phyloP scores from a whole-genome alignment of 2,888 invertebrate genomes.

The Catocala fraxini region DNA sequence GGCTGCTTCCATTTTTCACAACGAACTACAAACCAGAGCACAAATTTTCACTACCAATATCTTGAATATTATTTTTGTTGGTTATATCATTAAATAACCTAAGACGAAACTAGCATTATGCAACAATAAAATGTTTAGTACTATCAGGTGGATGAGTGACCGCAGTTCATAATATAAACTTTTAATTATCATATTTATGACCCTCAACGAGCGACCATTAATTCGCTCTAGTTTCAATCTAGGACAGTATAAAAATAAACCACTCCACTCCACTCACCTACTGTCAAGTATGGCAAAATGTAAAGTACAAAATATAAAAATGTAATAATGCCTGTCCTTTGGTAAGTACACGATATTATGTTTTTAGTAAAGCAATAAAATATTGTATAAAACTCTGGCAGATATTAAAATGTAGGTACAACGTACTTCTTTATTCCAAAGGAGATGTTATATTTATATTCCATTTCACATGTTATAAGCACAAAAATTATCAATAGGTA shows the following conservation, averaged over 20 bases:
- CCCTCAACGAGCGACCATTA: background rate
- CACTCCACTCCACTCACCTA: background rate
- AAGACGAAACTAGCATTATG: no score
- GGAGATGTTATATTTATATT: background rate
- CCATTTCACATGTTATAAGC: background rate
- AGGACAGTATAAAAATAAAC: constrained; percentile 1
- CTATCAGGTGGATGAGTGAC: background rate
- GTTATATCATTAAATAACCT: no score
- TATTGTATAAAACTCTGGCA: background rate
- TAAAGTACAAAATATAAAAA: constrained; percentile 3
- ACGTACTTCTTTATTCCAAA: background rate
- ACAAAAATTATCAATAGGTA: background rate
- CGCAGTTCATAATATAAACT: background rate
- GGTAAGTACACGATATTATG: constrained; percentile 1
- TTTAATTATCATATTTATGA: background rate
- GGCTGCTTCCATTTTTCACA: no score
- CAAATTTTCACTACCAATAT: no score
- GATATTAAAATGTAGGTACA: background rate
- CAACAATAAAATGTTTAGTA: background rate
- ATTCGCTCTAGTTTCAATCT: background rate
- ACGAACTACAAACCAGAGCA: no score
- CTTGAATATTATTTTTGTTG: no score
- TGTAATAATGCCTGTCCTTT: constrained; percentile 6
- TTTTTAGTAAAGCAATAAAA: constrained; percentile 8
- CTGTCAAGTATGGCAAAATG: background rate